Conservation (phyloP, 2,888 invertebrate species). For the Calephelis perditalis region DNA sequence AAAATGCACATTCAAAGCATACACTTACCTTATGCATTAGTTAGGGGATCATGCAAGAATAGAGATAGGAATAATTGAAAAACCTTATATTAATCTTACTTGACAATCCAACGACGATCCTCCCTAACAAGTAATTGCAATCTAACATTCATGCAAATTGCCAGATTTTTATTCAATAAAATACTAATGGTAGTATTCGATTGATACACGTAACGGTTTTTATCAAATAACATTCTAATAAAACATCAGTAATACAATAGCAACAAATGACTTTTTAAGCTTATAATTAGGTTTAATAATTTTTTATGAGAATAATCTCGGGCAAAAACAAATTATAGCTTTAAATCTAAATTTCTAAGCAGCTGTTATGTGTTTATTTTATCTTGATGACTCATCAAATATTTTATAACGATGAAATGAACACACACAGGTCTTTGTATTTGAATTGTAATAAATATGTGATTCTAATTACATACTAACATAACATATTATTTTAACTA, state of each 20-base stretch:
- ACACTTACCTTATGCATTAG: conserved; percentile 51
- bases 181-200: conserved; percentile 41
- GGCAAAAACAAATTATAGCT: conserved; percentile 72
- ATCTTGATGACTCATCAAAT: conserved; percentile 19
- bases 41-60: conserved; percentile 51
- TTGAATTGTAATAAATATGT: conserved; percentile 51
- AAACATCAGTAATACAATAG: conserved; percentile 50
- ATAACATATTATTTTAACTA: conserved; percentile 70
- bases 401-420: conserved; percentile 28
- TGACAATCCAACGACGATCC: conserved; percentile 76
- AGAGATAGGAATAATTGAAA: conserved; percentile 49
- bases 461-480: conserved; percentile 64
- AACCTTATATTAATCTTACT: conserved; percentile 62
- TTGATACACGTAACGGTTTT: conserved; percentile 26
- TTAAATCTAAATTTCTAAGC: conserved; percentile 66
- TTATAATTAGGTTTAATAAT: conserved; percentile 49
- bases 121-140: conserved; percentile 51
- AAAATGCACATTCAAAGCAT: conserved; percentile 61
- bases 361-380: conserved; percentile 31
- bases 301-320: conserved; percentile 62
- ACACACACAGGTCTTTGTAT: conserved; percentile 50
- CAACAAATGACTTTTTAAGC: conserved; percentile 67
- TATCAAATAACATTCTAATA: conserved; percentile 45
- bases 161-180: conserved; percentile 40
- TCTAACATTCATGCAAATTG: conserved; percentile 57